Base-by-base conservation (phyloP, 2,888 invertebrate genomes). In the Phyllotreta striolata region DNA sequence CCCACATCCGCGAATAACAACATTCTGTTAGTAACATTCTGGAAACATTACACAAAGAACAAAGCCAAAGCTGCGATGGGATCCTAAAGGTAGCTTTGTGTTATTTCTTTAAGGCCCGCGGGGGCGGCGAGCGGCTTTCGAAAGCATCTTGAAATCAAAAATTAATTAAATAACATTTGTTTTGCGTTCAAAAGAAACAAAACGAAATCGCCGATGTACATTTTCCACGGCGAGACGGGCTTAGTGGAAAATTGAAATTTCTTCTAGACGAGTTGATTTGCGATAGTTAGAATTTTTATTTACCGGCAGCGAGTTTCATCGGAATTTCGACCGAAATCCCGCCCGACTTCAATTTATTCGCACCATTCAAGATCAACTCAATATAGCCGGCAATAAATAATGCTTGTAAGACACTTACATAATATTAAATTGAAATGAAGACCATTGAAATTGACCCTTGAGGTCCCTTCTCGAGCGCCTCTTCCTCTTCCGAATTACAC, bases 371-470 rank as follows among this genome's bases (percentile, higher is more conserved):
- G 47, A 47, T 47, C 8, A 62, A 59, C 63, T 60, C 66, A 59
- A 66, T 66, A 60, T 66, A 63, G 61, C 55, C 24, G 44, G 51
- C 60, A 62, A 69, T 69, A 66, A 69, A 69, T 69, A 69, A 66
- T 63, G 55, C 57, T 62, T 51, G 39, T 34, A 58, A 61, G 68
- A 69, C 66, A 69, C 66, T 69, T 66, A 63, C 66, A 69, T 65
- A 69, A 69, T 69, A 63, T 61, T 66, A 69, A 65, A 66, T 69
- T 69, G 68, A 69, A 69, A 69, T 69, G 68, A 63, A 64, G 63
- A 51, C 64, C 68, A 63, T 69, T 69, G 51, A 63, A 63, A 61
- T 61, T 66, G 68, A 69, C 68, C 68, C 68, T 62, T 49, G 51
- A 59, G 61, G 46, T 49, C 65, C 68, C 64, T 64, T 56, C 41